Base-by-base conservation (phyloP, 1,140 invertebrate genomes). In the Chironomus tepperi region DNA sequence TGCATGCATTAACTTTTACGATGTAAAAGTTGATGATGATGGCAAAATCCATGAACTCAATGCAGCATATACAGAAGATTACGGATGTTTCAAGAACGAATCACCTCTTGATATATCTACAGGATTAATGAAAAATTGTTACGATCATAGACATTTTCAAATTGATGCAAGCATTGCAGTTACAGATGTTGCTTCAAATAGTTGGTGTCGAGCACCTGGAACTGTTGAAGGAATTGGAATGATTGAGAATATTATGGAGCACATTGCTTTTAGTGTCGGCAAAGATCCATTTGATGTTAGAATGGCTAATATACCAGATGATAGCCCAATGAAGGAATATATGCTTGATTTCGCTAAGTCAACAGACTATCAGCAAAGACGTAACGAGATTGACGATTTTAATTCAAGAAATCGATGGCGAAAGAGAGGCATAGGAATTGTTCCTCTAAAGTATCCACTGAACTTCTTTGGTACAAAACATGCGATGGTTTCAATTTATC, bases 321-420 rank as follows among this genome's bases (percentile, higher is more conserved):
- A 70, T 16, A 74, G n/a, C 9, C 9, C 47, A 3, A 57, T 57
- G 47, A 57, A 2, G 7, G 2, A 2, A 1, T 10, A 57, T 12
- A 12, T 57, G 9, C 2, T 7, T 2, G n/a, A 10, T 2, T 57
- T n/a, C 2, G 47, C n/a, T 2, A n/a, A n/a, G 9, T 12, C 21
- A 67, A 9, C 43, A 74, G 86, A 89, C 76, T 90, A 86, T 76
- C 80, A 84, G 2, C 77, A 80, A 2, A 79, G 89, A 19, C 81
- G 83, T 74, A 80, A 80, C 75, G 80, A 83, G 12, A 83, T 89
- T 42, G 81, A 86, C 57, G 76, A 82, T 8, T 88, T 87, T 76
- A 90, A 90, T 77, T 77, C 77, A 19, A 83, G 79, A 74, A 90
- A 90, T 82, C 85, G 89, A 9, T 91, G 89, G 89, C 87, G 85